These are phyloP conservation scores for Callinectes sapidus DNA, from an alignment of 2,888 invertebrate genomes.

Conservation along the genomic window DNA sequence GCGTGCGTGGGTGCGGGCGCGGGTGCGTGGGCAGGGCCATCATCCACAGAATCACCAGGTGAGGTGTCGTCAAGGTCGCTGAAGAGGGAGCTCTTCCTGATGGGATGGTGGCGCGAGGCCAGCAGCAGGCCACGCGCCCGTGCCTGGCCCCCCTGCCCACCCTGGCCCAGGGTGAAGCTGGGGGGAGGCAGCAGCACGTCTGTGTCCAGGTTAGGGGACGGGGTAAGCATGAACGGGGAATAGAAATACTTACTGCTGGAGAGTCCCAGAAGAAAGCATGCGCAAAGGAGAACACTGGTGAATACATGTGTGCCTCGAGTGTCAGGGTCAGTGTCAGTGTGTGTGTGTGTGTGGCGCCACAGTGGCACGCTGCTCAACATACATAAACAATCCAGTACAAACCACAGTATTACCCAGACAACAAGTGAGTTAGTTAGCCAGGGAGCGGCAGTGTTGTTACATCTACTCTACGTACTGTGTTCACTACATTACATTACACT, in stretches of 20 bases:
- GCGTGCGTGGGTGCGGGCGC: conserved; percentile 61
- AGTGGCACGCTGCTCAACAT: not conserved
- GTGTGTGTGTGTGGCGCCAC: not conserved
- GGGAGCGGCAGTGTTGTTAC: too few relatives aligned
- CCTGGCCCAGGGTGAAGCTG: conserved; percentile 64
- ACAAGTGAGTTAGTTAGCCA: too few relatives aligned
- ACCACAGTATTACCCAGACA: too few relatives aligned
- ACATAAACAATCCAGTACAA: too few relatives aligned
- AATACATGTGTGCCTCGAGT: conserved; percentile 20
- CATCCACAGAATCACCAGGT: conserved; percentile 61
- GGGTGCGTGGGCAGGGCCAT: conserved; percentile 56
- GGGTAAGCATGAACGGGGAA: conserved; percentile 70
- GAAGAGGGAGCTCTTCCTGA: conserved; percentile 63
- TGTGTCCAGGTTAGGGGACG: conserved; percentile 73
- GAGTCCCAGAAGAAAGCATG: conserved; percentile 67
- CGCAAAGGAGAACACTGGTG: conserved; percentile 65
- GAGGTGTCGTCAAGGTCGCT: conserved; percentile 68
- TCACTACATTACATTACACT: too few relatives aligned
- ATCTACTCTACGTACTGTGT: too few relatives aligned
- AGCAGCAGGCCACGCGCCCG: conserved; percentile 56
- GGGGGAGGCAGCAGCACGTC: conserved; percentile 72
- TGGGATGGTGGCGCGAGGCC: conserved; percentile 61
- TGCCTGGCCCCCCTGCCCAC: conserved; percentile 40
- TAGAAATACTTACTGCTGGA: conserved; percentile 73
- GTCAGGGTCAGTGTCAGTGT: not conserved